These are phyloP conservation scores for Schrankia costaestrigalis DNA, from an alignment of 2,888 invertebrate species.

Conservation along the genomic window DNA sequence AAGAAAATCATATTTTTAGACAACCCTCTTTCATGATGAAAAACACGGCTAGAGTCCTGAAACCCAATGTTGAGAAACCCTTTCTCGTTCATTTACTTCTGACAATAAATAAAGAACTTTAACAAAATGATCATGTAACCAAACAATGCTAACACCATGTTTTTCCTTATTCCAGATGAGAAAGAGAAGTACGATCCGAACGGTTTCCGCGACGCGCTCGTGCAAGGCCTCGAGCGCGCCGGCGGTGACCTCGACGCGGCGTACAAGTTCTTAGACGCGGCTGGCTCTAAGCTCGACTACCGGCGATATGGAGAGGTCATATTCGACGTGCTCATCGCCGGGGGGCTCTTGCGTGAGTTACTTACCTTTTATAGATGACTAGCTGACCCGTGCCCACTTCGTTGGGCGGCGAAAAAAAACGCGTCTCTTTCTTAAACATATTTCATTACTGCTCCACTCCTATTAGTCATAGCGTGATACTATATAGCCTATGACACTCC, in stretches of 20 bases:
- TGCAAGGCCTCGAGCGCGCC: conserved; percentile 96
- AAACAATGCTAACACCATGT: not conserved
- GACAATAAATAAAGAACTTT: conserved; percentile 13
- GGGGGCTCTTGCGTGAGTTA: conserved; percentile 92
- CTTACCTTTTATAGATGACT: no score
- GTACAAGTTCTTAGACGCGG: conserved; percentile 95
- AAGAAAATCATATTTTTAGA: no score
- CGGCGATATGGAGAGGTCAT: conserved; percentile 98
- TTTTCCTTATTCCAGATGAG: conserved; percentile 87
- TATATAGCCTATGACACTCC: no score
- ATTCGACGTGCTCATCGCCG: conserved; percentile 98
- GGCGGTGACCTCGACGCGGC: conserved; percentile 97
- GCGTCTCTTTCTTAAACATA: no score
- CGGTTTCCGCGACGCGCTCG: conserved; percentile 98
- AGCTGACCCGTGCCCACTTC: no score
- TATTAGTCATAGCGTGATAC: no score
- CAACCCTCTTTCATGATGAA: no score
- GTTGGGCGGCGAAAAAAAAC: no score
- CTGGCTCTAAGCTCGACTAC: conserved; percentile 98
- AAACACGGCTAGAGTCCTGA: conserved; percentile 77
- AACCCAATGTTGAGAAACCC: conserved; percentile 60
- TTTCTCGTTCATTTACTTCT: conserved; percentile 69
- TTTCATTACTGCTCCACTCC: no score
- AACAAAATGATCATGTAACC: not conserved
- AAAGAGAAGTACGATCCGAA: conserved; percentile 99